Percentiles rank a stretch among this genome's conserved stretches.
phyloP scores from a whole-genome alignment of 2,888 invertebrate species.

The Drosophila greeni region DNA sequence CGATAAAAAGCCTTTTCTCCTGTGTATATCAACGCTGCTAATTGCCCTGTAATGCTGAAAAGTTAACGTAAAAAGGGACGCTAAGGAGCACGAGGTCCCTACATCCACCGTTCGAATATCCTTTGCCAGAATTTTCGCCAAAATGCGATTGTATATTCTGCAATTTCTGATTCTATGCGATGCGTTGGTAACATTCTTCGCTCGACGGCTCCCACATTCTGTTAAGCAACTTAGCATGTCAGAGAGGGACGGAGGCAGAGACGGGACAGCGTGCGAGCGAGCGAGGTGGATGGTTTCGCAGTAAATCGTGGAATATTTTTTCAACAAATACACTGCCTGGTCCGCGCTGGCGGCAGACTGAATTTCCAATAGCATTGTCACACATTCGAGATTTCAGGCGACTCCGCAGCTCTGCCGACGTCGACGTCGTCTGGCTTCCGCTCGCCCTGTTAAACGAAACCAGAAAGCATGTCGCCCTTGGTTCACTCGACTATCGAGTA shows the following conservation, averaged over 20 bases:
- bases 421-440: slow-evolving; percentile 45
- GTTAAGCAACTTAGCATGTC: slow-evolving; percentile 12
- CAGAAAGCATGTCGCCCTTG: background rate
- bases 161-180: background rate
- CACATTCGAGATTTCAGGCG: slow-evolving; percentile 69
- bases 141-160: background rate
- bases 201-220: slow-evolving; percentile 14
- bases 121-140: background rate
- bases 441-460: slow-evolving; percentile 10
- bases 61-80: too few relatives aligned
- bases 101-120: background rate
- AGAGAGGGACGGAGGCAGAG: slow-evolving; percentile 4
- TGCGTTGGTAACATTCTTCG: slow-evolving; percentile 14
- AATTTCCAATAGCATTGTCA: slow-evolving; percentile 55
- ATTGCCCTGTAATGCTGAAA: background rate
- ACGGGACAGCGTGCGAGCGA: slow-evolving; percentile 20
- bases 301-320: slow-evolving; percentile 24
- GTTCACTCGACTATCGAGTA: background rate
- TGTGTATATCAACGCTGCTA: background rate
- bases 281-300: slow-evolving; percentile 12
- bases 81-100: background rate
- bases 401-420: slow-evolving; percentile 52
- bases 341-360: slow-evolving; percentile 72
- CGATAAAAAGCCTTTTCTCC: background rate
- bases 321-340: slow-evolving; percentile 54